Evolutionary conservation across 2,797 vertebrate species (phyloP), one percentile per base, ranked within the genome.

Genomic region (Allobates femoralis): DNA sequence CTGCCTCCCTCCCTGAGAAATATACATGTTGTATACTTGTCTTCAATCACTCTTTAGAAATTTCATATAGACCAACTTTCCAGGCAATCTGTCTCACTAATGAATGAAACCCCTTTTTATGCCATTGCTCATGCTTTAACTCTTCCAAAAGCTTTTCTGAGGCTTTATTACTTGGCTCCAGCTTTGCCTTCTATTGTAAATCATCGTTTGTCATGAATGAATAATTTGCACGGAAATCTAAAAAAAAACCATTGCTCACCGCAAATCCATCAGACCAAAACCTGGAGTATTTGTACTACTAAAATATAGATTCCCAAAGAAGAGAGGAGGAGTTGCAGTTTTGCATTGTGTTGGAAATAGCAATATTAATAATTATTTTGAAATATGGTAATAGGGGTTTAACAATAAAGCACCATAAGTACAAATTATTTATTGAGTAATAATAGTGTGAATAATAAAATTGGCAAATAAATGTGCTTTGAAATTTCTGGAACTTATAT

Each of bases 161-260:
- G 51, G 56, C 53, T 64, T 62, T 86, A 86, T 81, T 81, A 81
- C 55, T 50, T 56, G 8, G 78, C 50, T 77, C n/a, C n/a, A 81
- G 69, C 51, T 74, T 75, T 75, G 30, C 67, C 32, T 51, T 58
- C n/a, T 81, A 81, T 62, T 66, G 26, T 64, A 74, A 81, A 64
- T 76, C 41, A 81, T 81, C 21, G 64, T 76, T 86, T 86, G 56
- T 55, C 58, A 56, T 53, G 69, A 41, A 76, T 86, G 78, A 86
- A 86, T 74, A 86, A 81, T 86, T 81, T 80, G 34, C 69, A 62
- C 64, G 76, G 34, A 62, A 74, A 81, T 51, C 53, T 74, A 81
- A 86, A 79, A 85, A n/a, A 77, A 51, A 74, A 74, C 55, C 30
- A 81, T 74, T 75, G 18, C 56, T 50, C 16, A 21, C 30, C 28